phyloP scores from a whole-genome alignment of 2,113 vertebrate species.

The Cervus canadensis region DNA sequence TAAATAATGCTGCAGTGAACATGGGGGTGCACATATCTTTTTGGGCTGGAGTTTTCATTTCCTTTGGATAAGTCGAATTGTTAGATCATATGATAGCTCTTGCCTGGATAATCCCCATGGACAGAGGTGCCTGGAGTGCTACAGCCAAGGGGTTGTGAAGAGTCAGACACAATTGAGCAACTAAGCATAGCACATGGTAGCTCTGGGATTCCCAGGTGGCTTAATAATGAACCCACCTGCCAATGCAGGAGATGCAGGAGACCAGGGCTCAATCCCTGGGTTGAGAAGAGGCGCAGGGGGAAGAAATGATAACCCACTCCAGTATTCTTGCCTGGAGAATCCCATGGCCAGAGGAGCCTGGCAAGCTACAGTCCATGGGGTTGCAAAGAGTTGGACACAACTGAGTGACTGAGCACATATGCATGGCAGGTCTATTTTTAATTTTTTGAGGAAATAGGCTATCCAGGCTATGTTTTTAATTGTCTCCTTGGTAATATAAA shows the following conservation, averaged over 20 bases:
- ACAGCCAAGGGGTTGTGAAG: neutral
- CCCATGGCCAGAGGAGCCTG: neutral
- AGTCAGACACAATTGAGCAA: neutral
- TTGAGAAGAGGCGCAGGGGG: neutral
- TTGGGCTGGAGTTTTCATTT: neutral
- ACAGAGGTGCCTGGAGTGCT: neutral
- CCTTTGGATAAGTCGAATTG: neutral
- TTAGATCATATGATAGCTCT: neutral
- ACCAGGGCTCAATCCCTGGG: neutral
- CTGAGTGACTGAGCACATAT: neutral
- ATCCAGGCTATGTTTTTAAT: neutral
- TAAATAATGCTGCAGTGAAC: neutral
- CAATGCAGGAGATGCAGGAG: neutral
- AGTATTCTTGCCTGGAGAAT: neutral
- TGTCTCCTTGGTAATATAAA: neutral
- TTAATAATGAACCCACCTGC: neutral
- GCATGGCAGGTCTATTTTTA: neutral
- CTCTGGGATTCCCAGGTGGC: neutral
- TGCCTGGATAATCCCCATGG: neutral
- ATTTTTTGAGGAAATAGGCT: neutral
- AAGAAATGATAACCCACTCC: neutral
- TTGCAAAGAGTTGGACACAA: neutral
- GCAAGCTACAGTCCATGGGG: neutral
- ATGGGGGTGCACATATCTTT: neutral
- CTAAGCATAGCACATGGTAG: neutral